Evolutionary conservation across 2,797 vertebrate species (phyloP).

Genomic region (Oreortyx pictus): DNA sequence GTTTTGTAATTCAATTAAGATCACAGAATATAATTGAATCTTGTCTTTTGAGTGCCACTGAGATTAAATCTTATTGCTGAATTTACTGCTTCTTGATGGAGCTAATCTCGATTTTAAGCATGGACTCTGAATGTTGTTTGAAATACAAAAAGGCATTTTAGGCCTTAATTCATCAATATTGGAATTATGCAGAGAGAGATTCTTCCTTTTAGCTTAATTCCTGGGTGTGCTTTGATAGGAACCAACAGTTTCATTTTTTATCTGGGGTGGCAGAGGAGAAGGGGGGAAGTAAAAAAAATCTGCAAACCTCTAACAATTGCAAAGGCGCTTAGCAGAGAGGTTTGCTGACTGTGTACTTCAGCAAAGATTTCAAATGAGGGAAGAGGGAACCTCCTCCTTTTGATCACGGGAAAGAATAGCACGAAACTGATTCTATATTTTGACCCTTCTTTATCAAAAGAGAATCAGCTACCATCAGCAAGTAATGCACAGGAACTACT

Average conservation of each 20-base stretch:
- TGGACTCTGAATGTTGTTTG: conserved; percentile 47
- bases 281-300: conserved; percentile 2
- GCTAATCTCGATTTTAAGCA: conserved; percentile 68
- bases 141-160: conserved; percentile 60
- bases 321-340: conserved; percentile 13
- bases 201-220: conserved; percentile 62
- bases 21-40: conserved; percentile 74
- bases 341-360: conserved; percentile 70
- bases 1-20: conserved; percentile 75
- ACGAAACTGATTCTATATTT: conserved; percentile 74
- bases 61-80: conserved; percentile 77
- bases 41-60: conserved; percentile 71
- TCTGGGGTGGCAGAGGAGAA: conserved; percentile 1
- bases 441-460: conserved; percentile 75
- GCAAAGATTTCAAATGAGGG: conserved; percentile 63
- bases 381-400: conserved; percentile 49
- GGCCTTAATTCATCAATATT: conserved; percentile 60
- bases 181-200: conserved; percentile 49
- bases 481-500: conserved; percentile 7
- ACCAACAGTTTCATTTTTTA: conserved; percentile 49
- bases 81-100: conserved; percentile 66
- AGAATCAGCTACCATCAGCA: conserved; percentile 72
- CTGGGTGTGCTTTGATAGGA: conserved; percentile 45
- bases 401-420: conserved; percentile 69
- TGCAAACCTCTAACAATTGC: conserved; percentile 35